Percentiles rank a stretch among this genome's conserved stretches.
Conservation (phyloP, 2,888 invertebrate genomes). For the Phanerotoma sp. region DNA sequence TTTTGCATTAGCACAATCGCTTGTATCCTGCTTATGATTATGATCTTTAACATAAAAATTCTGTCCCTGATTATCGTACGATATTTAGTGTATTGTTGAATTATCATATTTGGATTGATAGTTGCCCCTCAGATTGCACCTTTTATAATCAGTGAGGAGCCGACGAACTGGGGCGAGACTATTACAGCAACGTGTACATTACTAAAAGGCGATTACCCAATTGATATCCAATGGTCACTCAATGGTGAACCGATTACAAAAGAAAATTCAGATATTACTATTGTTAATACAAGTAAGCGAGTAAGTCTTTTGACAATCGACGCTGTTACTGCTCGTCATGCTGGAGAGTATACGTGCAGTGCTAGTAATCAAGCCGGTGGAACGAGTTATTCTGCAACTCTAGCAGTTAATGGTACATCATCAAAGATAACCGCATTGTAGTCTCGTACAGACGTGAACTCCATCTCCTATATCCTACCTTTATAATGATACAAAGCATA, state of each 20-base stretch:
- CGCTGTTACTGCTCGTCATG: conserved; percentile 67
- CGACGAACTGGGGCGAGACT: conserved; percentile 68
- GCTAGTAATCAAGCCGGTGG: conserved; percentile 68
- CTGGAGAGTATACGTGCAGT: conserved; percentile 72
- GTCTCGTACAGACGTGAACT: conserved; percentile 17
- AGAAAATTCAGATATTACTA: conserved; percentile 42
- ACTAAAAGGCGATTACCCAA: conserved; percentile 75
- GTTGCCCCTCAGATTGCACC: conserved; percentile 74
- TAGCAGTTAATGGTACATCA: conserved; percentile 67
- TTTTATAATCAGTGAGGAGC: conserved; percentile 67
- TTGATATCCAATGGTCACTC: conserved; percentile 73
- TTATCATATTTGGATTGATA: conserved; percentile 48
- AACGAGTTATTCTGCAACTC: conserved; percentile 63
- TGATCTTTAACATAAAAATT: too few species aligned
- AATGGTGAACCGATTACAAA: conserved; percentile 63
- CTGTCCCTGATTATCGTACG: too few species aligned
- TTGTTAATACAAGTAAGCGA: conserved; percentile 56
- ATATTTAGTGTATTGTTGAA: too few species aligned
- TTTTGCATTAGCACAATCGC: conserved; percentile 23
- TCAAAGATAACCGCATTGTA: neutral
- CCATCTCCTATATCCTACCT: neutral
- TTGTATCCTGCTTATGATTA: conserved; percentile 26
- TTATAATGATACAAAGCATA: neutral
- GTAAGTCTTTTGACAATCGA: conserved; percentile 65
- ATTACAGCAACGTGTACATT: conserved; percentile 69